These are phyloP conservation scores for Phalangium opilio DNA, from an alignment of 2,888 invertebrate species.

Conservation along the genomic window DNA sequence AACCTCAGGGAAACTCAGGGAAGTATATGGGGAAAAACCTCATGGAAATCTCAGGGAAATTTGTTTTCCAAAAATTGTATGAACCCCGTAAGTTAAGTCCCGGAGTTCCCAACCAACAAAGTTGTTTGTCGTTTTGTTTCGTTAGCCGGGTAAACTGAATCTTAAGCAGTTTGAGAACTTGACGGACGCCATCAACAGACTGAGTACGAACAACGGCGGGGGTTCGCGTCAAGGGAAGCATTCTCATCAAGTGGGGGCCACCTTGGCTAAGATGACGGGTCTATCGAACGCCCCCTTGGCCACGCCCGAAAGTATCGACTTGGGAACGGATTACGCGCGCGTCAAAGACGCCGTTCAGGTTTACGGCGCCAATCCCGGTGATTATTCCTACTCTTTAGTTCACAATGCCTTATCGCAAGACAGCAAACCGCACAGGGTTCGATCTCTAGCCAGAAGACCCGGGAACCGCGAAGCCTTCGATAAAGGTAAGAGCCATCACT, in stretches of 20 bases:
- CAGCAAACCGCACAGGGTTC: constrained; percentile 30
- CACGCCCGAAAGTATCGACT: constrained; percentile 57
- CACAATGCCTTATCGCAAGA: constrained; percentile 42
- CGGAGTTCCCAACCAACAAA: too few species aligned
- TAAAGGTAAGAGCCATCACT: constrained; percentile 8
- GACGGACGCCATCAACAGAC: constrained; percentile 54
- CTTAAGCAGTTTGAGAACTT: constrained; percentile 76
- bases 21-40: too few species aligned
- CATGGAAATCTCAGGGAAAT: too few species aligned
- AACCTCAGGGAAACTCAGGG: too few species aligned
- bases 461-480: constrained; percentile 17
- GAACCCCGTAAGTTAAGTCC: too few species aligned
- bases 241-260: constrained; percentile 15
- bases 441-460: constrained; percentile 15
- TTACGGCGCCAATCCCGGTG: constrained; percentile 37
- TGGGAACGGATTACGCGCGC: constrained; percentile 55
- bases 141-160: constrained; percentile 74
- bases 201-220: constrained; percentile 34
- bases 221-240: constrained; percentile 38
- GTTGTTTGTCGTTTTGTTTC: constrained; percentile 4
- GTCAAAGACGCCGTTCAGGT: constrained; percentile 40
- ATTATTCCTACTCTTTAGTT: constrained; percentile 50
- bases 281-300: constrained; percentile 52
- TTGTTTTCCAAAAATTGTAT: too few species aligned
- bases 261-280: constrained; percentile 25